phyloP scores from a whole-genome alignment of 2,113 vertebrate genomes.

The Callospermophilus lateralis region DNA sequence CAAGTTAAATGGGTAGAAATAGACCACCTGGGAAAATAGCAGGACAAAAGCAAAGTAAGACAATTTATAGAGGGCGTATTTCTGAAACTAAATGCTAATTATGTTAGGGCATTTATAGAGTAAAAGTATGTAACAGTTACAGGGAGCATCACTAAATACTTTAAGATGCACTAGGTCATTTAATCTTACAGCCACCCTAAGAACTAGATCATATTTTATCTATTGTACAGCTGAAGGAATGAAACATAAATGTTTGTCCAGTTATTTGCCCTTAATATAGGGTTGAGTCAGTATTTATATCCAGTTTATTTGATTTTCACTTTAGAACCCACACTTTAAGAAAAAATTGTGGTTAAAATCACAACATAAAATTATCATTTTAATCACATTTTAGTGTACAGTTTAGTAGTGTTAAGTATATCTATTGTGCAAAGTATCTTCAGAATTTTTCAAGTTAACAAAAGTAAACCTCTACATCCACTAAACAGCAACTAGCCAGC shows the following conservation, averaged over 20 bases:
- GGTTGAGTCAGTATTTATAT: conserved; percentile 31
- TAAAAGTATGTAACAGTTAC: neutral
- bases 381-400: neutral
- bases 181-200: neutral
- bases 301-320: conserved; percentile 13
- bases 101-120: neutral
- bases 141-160: neutral
- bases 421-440: neutral
- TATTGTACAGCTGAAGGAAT: neutral
- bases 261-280: neutral
- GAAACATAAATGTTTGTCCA: neutral
- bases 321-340: neutral
- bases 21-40: neutral
- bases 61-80: neutral
- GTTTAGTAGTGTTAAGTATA: neutral
- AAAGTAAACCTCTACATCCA: neutral
- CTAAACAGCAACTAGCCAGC: neutral
- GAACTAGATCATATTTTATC: neutral
- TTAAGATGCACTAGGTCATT: neutral
- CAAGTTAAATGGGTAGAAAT: neutral
- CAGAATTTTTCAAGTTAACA: neutral
- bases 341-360: neutral
- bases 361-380: neutral
- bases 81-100: neutral
- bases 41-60: conserved; percentile 17